These are phyloP conservation scores for Rhopalosiphum padi DNA, from an alignment of 1,140 invertebrate genomes.

Conservation along the genomic window DNA sequence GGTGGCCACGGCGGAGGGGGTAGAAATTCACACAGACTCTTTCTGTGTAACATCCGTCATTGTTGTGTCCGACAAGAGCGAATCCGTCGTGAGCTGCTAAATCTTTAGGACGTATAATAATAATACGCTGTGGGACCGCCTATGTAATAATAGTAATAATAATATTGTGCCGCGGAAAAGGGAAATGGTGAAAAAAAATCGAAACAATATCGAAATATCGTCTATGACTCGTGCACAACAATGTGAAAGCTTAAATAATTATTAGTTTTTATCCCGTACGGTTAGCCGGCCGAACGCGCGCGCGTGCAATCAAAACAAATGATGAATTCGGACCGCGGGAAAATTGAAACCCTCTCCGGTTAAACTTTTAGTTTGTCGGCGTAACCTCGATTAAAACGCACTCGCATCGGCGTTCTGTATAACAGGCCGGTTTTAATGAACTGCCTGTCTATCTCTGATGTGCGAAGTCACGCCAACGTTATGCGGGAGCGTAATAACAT, in stretches of 20 bases:
- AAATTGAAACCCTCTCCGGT: not conserved
- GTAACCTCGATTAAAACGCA: slow-evolving; percentile 33
- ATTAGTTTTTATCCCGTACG: not conserved
- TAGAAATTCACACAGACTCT: not conserved
- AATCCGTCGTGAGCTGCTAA: not conserved
- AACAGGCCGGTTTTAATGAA: not conserved
- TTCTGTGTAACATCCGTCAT: not conserved
- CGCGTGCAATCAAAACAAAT: not conserved
- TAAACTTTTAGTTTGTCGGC: not conserved
- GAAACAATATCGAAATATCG: not conserved
- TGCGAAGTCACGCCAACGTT: not conserved
- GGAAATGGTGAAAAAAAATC: not conserved
- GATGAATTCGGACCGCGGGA: not conserved
- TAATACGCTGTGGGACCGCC: not conserved
- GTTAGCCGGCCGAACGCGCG: too few relatives aligned
- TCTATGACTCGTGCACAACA: not conserved
- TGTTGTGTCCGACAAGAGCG: not conserved
- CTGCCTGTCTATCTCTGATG: not conserved
- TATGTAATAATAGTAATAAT: too few relatives aligned
- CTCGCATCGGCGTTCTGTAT: not conserved
- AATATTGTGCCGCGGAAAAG: too few relatives aligned
- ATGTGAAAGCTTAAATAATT: not conserved
- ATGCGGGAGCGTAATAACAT: not conserved
- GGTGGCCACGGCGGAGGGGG: fast-evolving
- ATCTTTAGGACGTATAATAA: not conserved